Conservation (phyloP, 2,113 vertebrate species). For the Pipra filicauda region DNA sequence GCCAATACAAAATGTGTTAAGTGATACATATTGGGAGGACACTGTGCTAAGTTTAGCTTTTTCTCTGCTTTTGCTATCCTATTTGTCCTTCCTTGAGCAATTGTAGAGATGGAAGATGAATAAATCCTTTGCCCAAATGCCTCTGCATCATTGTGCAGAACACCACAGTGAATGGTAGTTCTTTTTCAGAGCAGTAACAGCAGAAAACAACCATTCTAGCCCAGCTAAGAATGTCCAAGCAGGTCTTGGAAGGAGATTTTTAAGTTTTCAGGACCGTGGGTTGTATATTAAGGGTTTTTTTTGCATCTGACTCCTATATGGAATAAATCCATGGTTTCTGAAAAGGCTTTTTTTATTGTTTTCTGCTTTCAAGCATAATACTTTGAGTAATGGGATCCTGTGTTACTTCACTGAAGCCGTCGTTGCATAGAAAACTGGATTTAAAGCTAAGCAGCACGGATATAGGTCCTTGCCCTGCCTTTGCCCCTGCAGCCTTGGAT, state of each 20-base stretch:
- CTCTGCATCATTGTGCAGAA: background rate
- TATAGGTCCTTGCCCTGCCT: background rate
- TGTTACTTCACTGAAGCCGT: background rate
- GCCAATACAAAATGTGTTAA: background rate
- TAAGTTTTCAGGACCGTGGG: background rate
- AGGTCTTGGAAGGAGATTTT: background rate
- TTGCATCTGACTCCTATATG: background rate
- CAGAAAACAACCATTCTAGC: background rate
- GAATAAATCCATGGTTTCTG: background rate
- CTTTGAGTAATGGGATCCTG: background rate
- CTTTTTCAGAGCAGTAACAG: background rate
- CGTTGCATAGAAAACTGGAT: background rate
- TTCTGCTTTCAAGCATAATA: background rate
- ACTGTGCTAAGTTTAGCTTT: background rate
- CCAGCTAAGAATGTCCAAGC: background rate
- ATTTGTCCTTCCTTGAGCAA: background rate
- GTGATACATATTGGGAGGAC: background rate
- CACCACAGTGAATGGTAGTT: background rate
- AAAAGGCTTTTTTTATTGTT: background rate
- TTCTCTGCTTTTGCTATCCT: background rate
- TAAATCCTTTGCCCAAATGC: background rate
- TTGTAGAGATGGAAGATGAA: background rate
- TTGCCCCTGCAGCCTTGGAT: background rate
- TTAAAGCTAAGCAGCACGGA: background rate
- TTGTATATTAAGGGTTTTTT: background rate